Evolutionary conservation across 2,797 vertebrate species (phyloP).

Genomic region (Bradypodion ventrale): DNA sequence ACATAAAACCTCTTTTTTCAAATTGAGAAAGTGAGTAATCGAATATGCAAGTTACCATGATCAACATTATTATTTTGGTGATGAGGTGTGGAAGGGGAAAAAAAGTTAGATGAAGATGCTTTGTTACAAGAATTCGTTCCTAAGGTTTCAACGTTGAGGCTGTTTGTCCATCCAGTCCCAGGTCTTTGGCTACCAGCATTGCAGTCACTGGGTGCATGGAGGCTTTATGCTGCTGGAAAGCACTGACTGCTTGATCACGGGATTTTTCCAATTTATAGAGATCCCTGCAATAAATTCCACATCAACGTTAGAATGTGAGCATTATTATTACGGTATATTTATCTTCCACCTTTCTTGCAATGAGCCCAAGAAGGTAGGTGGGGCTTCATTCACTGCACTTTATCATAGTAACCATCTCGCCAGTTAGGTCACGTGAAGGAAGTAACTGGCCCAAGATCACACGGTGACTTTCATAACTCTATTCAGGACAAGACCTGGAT

Average conservation of each 20-base stretch:
- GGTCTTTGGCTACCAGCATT: constrained; percentile 86
- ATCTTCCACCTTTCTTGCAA: too few species aligned
- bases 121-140: not conserved
- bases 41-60: not conserved
- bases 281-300: constrained; percentile 77
- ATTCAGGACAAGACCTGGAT: too few species aligned
- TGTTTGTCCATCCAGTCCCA: constrained; percentile 78
- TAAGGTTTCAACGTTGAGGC: not conserved
- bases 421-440: too few species aligned
- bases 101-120: not conserved
- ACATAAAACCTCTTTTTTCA: not conserved
- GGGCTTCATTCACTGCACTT: too few species aligned
- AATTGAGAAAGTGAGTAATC: constrained; percentile 23
- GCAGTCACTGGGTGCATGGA: constrained; percentile 90
- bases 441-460: too few species aligned
- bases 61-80: not conserved
- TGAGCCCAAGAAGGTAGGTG: too few species aligned
- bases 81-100: too few species aligned
- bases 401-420: too few species aligned
- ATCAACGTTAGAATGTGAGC: not conserved
- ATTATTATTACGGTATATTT: too few species aligned
- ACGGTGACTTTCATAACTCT: too few species aligned
- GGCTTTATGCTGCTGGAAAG: constrained; percentile 78
- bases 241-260: constrained; percentile 76
- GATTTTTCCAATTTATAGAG: constrained; percentile 86